Evolutionary conservation across 92 coral and sea anemone species (phyloP).

Genomic region (Nematostella vectensis): DNA sequence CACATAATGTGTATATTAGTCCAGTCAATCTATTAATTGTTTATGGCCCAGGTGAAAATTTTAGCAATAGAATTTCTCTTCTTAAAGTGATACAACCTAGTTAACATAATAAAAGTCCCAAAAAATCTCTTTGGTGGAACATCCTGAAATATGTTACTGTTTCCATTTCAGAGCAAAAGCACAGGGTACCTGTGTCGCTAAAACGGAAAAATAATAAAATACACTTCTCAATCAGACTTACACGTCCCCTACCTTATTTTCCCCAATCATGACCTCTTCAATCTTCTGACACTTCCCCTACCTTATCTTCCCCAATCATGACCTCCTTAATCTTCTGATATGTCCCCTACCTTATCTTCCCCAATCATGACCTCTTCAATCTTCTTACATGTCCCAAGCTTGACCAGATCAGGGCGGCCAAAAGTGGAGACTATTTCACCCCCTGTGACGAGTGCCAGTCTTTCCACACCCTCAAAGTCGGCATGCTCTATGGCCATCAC

Average conservation of each 20-base stretch:
- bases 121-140: too few relatives aligned
- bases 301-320: slow-evolving; percentile 95
- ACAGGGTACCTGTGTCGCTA: too few relatives aligned
- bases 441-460: slow-evolving; percentile 87
- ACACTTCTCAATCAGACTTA: too few relatives aligned
- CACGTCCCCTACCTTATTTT: slow-evolving; percentile 92
- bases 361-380: slow-evolving; percentile 99
- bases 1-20: too few relatives aligned
- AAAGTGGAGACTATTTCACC: slow-evolving; percentile 98
- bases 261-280: slow-evolving; percentile 97
- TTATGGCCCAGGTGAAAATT: too few relatives aligned
- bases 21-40: too few relatives aligned
- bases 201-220: too few relatives aligned
- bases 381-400: slow-evolving; percentile 80
- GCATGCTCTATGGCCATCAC: slow-evolving; percentile 99
- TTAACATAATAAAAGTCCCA: too few relatives aligned
- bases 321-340: slow-evolving; percentile 89
- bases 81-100: too few relatives aligned
- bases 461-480: slow-evolving; percentile 95
- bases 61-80: too few relatives aligned
- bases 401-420: slow-evolving; percentile 95
- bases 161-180: too few relatives aligned
- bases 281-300: slow-evolving; percentile 82
- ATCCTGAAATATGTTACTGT: too few relatives aligned
- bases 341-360: slow-evolving; percentile 90